A percentile compares a stretch with the other conserved stretches of the same genome.
phyloP scores from a whole-genome alignment of 2,113 vertebrate genomes.

The Burhinus oedicnemus region DNA sequence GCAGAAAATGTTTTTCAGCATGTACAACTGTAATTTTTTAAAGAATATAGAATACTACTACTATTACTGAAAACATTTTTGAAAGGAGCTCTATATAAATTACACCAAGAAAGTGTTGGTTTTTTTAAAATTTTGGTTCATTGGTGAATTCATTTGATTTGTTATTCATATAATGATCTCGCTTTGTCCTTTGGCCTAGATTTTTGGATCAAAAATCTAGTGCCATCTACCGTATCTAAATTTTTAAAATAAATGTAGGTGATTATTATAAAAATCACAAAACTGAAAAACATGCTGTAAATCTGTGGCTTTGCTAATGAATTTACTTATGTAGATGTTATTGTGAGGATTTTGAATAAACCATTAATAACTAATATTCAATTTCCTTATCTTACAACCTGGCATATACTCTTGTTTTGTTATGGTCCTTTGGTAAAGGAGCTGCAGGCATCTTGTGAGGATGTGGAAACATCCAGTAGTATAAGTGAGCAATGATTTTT shows the following conservation, averaged over 20 bases:
- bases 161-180: neutral
- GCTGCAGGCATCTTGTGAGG: neutral
- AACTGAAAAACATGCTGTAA: neutral
- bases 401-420: neutral
- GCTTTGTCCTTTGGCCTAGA: neutral
- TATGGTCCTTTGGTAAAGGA: neutral
- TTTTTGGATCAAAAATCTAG: neutral
- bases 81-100: neutral
- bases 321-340: neutral
- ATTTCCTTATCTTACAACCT: neutral
- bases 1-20: neutral
- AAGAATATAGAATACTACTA: neutral
- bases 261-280: neutral
- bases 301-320: neutral
- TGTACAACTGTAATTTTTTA: neutral
- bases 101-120: neutral
- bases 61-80: neutral
- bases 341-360: neutral
- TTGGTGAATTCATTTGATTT: neutral
- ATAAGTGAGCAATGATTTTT: slow-evolving; percentile 21
- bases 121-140: neutral
- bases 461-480: neutral
- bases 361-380: neutral
- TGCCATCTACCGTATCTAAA: neutral
- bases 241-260: neutral